phyloP scores from a whole-genome alignment of 2,888 invertebrate genomes.

The Noctua fimbriata region DNA sequence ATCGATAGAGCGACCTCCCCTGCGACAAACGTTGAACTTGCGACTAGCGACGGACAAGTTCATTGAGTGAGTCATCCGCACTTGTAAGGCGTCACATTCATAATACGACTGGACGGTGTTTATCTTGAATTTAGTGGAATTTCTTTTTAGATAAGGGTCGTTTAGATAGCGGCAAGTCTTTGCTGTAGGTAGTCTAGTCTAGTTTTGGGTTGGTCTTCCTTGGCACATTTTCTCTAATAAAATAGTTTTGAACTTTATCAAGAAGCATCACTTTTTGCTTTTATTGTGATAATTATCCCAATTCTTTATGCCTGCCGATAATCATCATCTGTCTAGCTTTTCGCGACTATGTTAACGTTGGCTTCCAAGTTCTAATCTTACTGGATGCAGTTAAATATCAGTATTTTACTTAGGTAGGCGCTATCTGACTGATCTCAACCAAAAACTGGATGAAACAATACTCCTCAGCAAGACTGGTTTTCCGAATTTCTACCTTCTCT shows the following conservation, averaged over 20 bases:
- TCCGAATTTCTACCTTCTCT: neutral
- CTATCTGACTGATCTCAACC: neutral
- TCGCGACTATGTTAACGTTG: neutral
- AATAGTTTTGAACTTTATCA: neutral
- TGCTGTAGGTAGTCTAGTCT: neutral
- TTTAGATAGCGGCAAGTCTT: neutral
- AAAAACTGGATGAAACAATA: neutral
- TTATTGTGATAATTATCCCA: neutral
- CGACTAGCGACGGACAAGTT: constrained; percentile 58
- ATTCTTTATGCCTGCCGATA: neutral
- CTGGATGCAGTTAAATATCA: neutral
- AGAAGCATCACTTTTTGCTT: neutral
- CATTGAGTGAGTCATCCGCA: constrained; percentile 61
- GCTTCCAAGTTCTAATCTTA: neutral
- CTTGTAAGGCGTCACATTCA: constrained; percentile 59
- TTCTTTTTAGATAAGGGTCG: constrained; percentile 21
- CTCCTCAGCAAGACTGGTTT: neutral
- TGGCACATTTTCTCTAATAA: neutral
- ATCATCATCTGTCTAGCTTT: neutral
- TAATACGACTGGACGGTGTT: constrained; percentile 6
- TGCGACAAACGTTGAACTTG: constrained; percentile 62
- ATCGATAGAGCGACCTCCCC: constrained; percentile 59
- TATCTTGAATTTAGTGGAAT: constrained; percentile 12
- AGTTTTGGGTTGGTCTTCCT: neutral
- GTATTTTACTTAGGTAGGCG: neutral